Percentiles rank a stretch among this genome's conserved stretches.
phyloP scores from a whole-genome alignment of 2,113 vertebrate genomes.

The Oncorhynchus tshawytscha region DNA sequence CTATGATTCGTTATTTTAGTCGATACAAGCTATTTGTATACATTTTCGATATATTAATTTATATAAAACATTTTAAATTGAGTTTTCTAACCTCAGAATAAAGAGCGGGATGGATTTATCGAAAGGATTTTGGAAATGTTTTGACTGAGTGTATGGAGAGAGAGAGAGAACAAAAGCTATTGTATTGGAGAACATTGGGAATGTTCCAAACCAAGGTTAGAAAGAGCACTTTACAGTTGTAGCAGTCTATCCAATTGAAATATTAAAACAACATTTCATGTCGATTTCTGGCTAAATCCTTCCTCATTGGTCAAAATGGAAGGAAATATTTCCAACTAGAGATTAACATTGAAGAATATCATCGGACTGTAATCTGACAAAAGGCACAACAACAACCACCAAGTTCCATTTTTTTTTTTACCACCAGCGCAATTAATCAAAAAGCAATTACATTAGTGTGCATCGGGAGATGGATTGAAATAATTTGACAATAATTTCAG shows the following conservation, averaged over 20 bases:
- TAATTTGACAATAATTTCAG: constrained; percentile 61
- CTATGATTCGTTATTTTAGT: no score
- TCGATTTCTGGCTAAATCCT: no score
- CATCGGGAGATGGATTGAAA: constrained; percentile 60
- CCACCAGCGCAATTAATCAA: constrained; percentile 60
- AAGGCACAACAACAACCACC: constrained; percentile 36
- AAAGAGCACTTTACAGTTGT: neutral
- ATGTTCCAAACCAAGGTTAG: neutral
- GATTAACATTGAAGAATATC: constrained; percentile 48
- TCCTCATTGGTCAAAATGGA: no score
- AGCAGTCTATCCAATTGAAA: neutral
- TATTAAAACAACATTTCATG: no score
- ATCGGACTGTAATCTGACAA: constrained; percentile 61
- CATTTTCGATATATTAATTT: no score
- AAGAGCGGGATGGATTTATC: neutral
- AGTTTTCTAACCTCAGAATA: no score
- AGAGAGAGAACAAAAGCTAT: neutral
- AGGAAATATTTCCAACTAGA: neutral
- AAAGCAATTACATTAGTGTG: constrained; percentile 66
- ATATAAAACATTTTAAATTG: no score
- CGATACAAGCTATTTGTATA: no score
- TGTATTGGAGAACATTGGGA: neutral
- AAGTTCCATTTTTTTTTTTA: neutral
- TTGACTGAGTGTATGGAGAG: neutral
- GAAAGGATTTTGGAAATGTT: neutral